These are phyloP conservation scores for Beris chalybata DNA, from an alignment of 2,888 invertebrate species.

Conservation along the genomic window DNA sequence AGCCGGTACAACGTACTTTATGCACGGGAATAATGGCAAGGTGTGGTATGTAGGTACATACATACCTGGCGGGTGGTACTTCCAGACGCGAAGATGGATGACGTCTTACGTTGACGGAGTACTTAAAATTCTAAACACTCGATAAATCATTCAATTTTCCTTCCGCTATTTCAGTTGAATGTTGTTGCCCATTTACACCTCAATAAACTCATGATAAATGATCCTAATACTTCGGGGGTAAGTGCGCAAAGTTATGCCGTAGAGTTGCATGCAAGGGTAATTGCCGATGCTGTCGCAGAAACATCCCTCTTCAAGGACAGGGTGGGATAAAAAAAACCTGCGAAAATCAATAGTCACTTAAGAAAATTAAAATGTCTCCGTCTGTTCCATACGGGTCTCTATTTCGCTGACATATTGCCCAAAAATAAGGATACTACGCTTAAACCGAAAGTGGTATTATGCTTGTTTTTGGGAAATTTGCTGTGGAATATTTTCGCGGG, in stretches of 20 bases:
- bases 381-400: background rate
- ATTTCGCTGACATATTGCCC: constrained; percentile 7
- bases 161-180: constrained; percentile 26
- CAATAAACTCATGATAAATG: constrained; percentile 31
- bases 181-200: constrained; percentile 31
- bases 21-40: no score
- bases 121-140: constrained; percentile 32
- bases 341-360: constrained; percentile 31
- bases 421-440: no score
- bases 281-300: background rate
- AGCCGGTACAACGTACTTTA: no score
- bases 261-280: background rate
- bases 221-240: constrained; percentile 12
- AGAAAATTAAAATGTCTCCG: constrained; percentile 29
- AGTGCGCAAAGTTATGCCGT: constrained; percentile 8
- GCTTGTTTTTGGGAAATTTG: no score
- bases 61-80: no score
- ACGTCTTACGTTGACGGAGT: constrained; percentile 30
- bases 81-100: constrained; percentile 18
- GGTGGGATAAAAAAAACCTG: no score
- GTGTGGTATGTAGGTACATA: no score
- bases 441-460: no score
- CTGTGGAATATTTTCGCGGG: no score
- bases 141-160: constrained; percentile 32
- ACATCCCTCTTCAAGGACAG: background rate